phyloP scores from a whole-genome alignment of 2,888 invertebrate genomes.

The Ophion obscuratus region DNA sequence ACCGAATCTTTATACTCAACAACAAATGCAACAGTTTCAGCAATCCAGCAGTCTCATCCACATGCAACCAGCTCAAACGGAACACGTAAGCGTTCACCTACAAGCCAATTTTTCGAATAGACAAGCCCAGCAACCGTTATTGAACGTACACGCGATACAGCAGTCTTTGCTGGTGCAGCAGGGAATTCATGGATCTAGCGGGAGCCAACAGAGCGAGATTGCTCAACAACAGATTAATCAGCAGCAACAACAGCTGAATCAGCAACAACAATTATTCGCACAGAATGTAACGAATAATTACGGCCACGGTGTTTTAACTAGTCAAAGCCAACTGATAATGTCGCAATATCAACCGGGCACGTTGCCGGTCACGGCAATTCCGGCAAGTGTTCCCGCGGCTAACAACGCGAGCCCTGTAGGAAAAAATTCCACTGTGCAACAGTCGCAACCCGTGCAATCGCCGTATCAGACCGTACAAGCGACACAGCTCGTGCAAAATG shows the following conservation, averaged over 20 bases:
- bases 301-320: conserved; percentile 48
- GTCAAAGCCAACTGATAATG: conserved; percentile 65
- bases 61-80: conserved; percentile 53
- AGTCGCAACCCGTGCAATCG: conserved; percentile 71
- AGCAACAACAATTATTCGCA: conserved; percentile 67
- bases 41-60: conserved; percentile 57
- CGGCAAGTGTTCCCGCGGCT: background rate
- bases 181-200: conserved; percentile 40
- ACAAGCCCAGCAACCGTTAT: conserved; percentile 36
- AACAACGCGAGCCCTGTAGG: background rate
- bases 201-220: conserved; percentile 45
- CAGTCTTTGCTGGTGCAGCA: conserved; percentile 38
- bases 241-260: conserved; percentile 66
- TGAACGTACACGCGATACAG: conserved; percentile 47
- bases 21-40: conserved; percentile 53
- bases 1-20: conserved; percentile 50
- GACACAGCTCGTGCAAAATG: conserved; percentile 64
- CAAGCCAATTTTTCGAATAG: conserved; percentile 42
- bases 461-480: conserved; percentile 70
- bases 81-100: conserved; percentile 30
- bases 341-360: conserved; percentile 51
- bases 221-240: conserved; percentile 72
- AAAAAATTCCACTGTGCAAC: conserved; percentile 66
- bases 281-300: conserved; percentile 69
- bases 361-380: background rate